Base-by-base conservation (phyloP, 2,888 invertebrate genomes). In the Amblyteles armatorius region DNA sequence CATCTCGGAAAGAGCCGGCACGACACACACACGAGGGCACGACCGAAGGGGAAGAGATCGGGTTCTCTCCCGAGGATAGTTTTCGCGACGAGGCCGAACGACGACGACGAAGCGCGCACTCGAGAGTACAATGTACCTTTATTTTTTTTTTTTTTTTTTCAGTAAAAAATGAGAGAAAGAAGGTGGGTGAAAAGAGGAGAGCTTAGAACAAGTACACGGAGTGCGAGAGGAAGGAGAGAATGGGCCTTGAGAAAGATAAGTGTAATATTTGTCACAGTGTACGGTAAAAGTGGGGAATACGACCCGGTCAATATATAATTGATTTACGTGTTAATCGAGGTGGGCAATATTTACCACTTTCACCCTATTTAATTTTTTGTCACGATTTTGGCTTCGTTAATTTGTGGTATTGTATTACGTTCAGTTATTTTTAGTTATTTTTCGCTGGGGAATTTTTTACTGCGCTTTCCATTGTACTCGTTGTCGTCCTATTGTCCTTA, bases 31-130 rank as follows among this genome's bases (percentile, higher is more conserved):
- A 33, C 33, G 3, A 11, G 57, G 22, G 71, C 79, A 72, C 67
- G 82, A 44, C 13, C 44, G 44, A 44, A 11, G 44, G 44, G 13
- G 44, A 76, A 71, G 79, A 69, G 82, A 85, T 85, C 82, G 79
- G 79, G 79, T 85, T 85, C 72, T 60, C 44, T 44, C 13, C 44
- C 79, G 57, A 5, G 81, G 80, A 80, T 76, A 72, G 76, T 83
- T 84, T 71, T 84, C 84, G 44, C 33, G 69, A 79, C 79, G 52
- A 79, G 29, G 40, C 63, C 19, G 50, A 71, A 77, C 19, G 19
- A 52, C 72, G 55, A 55, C 44, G 74, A 81, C 33, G 36, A 74
- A 72, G 76, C 74, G 69, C 76, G 22, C 26, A 52, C 71, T 69
- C 63, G 36, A 68, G 72, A 40, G 60, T 55, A 29, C 13, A n/a